Evolutionary conservation across 2,797 vertebrate genomes (phyloP), one percentile per base, ranked within the genome.

Genomic region (Epinephelus malabaricus): DNA sequence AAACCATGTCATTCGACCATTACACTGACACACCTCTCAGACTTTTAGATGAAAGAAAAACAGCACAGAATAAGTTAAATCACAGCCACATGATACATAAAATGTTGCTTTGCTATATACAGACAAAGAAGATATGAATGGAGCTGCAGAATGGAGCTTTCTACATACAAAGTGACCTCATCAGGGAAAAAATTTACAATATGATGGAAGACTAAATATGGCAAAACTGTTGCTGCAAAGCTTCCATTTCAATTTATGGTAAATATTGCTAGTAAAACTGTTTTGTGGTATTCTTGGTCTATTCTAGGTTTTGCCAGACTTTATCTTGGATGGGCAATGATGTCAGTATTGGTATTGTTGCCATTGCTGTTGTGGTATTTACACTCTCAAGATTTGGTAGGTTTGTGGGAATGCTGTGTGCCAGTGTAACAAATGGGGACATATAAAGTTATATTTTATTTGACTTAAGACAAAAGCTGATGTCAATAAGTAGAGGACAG

Each of bases 181-280:
- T 69, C 8, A 19, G 45, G 55, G 25, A 72, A 64, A 54, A n/a
- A 15, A 4, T 40, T 23, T 61, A 73, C 73, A 71, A 3, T 40
- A 61, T 70, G 40, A 87, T 49, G 92, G 93, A 95, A 95, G 93
- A 94, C 93, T 89, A 83, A 86, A 88, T 79, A 76, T 87, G 81
- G 76, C 80, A 78, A 86, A 82, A 65, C 14, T 51, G 66, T 72
- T 73, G 66, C 75, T 84, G 64, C 62, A 62, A 69, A 78, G 25
- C 72, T 86, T 25, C 49, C 43, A 69, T 68, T 78, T 56, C 0
- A 55, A 58, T 53, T 70, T 3, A 59, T 50, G 27, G 21, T 21
- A 30, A 78, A 88, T 90, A 92, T 91, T 93, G 86, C 91, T 92
- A 21, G 30, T 62, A 66, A 27, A 69, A 69, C 47, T 10, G 56